A percentile compares a stretch with the other conserved stretches of the same genome.
Conservation (phyloP, 1,140 invertebrate genomes). For the Anagrus nilaparvatae region DNA sequence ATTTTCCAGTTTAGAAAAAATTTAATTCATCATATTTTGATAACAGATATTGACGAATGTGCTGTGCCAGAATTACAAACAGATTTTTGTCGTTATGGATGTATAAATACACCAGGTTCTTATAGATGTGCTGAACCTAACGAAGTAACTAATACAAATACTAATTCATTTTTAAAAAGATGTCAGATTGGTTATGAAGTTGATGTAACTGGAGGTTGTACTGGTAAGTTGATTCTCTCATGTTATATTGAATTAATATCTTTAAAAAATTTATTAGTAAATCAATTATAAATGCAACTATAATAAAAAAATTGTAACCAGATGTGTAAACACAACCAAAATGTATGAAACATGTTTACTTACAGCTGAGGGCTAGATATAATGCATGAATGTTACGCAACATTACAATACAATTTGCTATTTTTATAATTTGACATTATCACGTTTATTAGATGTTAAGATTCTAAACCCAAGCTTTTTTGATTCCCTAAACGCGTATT, state of each 20-base stretch:
- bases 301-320: neutral
- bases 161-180: conserved; percentile 24
- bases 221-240: conserved; percentile 28
- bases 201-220: conserved; percentile 26
- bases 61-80: conserved; percentile 38
- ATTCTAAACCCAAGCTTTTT: too few relatives aligned
- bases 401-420: too few relatives aligned
- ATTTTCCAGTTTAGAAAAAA: too few relatives aligned
- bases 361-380: too few relatives aligned
- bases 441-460: too few relatives aligned
- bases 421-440: too few relatives aligned
- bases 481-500: too few relatives aligned
- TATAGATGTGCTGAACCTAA: conserved; percentile 34
- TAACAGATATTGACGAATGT: conserved; percentile 56
- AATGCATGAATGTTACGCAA: too few relatives aligned
- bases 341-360: too few relatives aligned
- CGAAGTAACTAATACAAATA: conserved; percentile 29
- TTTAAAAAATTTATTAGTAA: neutral
- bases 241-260: neutral
- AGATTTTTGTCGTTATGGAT: conserved; percentile 39
- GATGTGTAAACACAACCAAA: too few relatives aligned
- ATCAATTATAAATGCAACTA: neutral
- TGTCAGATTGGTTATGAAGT: conserved; percentile 32
- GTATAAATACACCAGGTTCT: conserved; percentile 45
- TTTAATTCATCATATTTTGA: too few relatives aligned